Base-by-base conservation (phyloP, 2,888 invertebrate species). In the Yponomeuta plumbellus region DNA sequence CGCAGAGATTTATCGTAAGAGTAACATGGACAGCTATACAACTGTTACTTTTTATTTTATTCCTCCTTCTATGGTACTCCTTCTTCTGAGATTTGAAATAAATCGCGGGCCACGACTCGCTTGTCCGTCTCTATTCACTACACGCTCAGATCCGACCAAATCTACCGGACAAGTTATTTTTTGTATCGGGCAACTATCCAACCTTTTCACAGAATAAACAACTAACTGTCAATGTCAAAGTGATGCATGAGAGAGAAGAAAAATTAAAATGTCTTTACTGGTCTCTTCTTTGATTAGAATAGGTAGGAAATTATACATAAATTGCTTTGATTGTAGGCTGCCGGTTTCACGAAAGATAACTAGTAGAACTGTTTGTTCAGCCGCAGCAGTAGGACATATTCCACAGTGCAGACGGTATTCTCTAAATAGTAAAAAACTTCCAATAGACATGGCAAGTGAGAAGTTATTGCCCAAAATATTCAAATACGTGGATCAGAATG, bases 401-500 rank as follows among this genome's bases (percentile, higher is more conserved):
- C 59, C 26, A 17, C 61, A 22, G 13, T 26, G n/a, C 26, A n/a
- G 26, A n/a, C 61, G 4, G 22, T 61, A n/a, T 61, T 61, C 61
- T 8, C 22, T 59, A 26, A 61, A 26, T 11, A 34, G 22, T n/a
- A 34, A 26, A 61, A 61, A n/a, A 59, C 59, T 59, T 13, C 11
- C 61, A 34, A 61, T 4, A n/a, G 61, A 61, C 40, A 66, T 66
- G 66, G 34, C 66, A 1, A 59, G 22, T 21, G 64, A 56, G 8
- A 66, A 61, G 22, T 13, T 66, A n/a, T 52, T 66, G 56, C 65
- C 65, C 17, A 21, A 39, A 72, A 72, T 67, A 73, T 68, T 92
- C 74, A 97, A 96, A 61, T 93, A 94, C 76, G 94, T 99, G 68
- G 98, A 98, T 77, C 86, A 92, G 64, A 94, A 98, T 80, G 94